Percentiles rank a stretch among this genome's conserved stretches.
These are phyloP conservation scores for Trogon surrucura DNA, from an alignment of 2,113 vertebrate species.

Conservation along the genomic window DNA sequence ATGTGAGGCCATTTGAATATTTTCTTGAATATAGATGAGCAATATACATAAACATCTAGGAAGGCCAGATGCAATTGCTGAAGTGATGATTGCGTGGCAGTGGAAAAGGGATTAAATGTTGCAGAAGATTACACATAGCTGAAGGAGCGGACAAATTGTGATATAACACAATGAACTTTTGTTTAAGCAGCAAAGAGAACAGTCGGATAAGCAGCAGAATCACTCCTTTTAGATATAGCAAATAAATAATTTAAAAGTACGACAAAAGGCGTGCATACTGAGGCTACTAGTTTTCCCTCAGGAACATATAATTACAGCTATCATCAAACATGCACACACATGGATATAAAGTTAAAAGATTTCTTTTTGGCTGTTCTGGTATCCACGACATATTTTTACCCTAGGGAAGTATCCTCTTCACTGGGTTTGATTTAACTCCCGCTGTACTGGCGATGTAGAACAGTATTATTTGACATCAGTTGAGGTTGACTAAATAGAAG, in stretches of 20 bases:
- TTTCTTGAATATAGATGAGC: constrained; percentile 1
- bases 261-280: neutral
- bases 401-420: neutral
- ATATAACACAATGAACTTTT: neutral
- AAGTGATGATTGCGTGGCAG: constrained; percentile 6
- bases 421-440: neutral
- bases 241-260: neutral
- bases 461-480: neutral
- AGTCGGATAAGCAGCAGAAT: neutral
- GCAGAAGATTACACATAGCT: neutral
- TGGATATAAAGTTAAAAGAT: neutral
- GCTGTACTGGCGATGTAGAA: neutral
- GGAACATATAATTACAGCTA: neutral
- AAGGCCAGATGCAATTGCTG: constrained; percentile 5
- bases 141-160: neutral
- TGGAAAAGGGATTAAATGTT: constrained; percentile 23
- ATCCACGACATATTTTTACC: neutral
- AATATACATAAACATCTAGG: neutral
- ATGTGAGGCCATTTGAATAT: neutral
- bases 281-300: too few relatives aligned
- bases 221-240: neutral
- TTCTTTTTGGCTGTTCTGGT: neutral
- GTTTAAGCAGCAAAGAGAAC: neutral
- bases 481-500: neutral
- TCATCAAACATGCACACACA: neutral